These are phyloP conservation scores for Caenorhabditis briggsae DNA, from an alignment of 1,140 invertebrate genomes.

Conservation along the genomic window DNA sequence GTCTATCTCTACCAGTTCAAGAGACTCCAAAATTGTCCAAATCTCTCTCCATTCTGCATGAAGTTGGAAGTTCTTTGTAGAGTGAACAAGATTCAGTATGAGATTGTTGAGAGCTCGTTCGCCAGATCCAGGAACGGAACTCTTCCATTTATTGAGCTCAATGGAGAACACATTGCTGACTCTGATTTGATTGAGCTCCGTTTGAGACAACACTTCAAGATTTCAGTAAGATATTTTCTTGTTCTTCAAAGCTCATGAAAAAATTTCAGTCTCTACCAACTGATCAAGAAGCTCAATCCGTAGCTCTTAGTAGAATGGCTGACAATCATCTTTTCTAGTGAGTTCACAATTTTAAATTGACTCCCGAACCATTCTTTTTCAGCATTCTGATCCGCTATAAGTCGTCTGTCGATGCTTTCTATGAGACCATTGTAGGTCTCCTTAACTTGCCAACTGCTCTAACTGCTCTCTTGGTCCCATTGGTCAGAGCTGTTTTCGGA, in stretches of 20 bases:
- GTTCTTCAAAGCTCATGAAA: background rate
- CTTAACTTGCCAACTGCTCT: background rate
- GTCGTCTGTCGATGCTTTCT: background rate
- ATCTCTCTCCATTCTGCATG: constrained; percentile 90
- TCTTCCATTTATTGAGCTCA: constrained; percentile 91
- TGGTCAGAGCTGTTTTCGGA: constrained; percentile 15
- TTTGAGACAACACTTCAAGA: constrained; percentile 80
- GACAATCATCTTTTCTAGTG: constrained; percentile 44
- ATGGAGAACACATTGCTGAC: constrained; percentile 91
- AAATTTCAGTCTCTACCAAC: constrained; percentile 5
- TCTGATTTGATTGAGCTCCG: constrained; percentile 79
- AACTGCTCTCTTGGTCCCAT: background rate
- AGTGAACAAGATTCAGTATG: constrained; percentile 89
- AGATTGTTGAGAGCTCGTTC: constrained; percentile 76
- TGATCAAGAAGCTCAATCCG: constrained; percentile 40
- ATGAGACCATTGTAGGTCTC: background rate
- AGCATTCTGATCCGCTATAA: constrained; percentile 20
- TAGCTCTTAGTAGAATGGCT: constrained; percentile 40
- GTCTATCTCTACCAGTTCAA: constrained; percentile 94
- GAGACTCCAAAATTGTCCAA: constrained; percentile 86
- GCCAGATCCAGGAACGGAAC: constrained; percentile 87
- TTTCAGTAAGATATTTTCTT: constrained; percentile 23
- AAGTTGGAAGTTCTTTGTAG: constrained; percentile 94
- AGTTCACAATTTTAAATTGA: background rate
- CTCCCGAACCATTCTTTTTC: background rate